Evolutionary conservation across 2,888 invertebrate genomes (phyloP).

Genomic region (Pocota personata): DNA sequence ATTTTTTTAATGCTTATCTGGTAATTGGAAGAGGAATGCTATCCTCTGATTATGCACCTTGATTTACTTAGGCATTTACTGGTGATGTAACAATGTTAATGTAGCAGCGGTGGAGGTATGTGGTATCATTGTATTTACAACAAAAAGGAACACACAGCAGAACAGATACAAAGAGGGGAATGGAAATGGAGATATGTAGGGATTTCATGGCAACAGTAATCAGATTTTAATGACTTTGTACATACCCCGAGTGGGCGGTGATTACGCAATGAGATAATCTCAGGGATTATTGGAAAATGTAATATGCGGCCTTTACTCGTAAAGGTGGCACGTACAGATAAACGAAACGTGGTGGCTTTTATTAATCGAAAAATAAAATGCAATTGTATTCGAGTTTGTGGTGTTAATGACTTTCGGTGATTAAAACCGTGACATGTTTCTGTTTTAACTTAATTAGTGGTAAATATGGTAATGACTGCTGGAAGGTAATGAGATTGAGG

Average conservation of each 20-base stretch:
- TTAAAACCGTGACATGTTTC: conserved; percentile 15
- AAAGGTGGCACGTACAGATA: conserved; percentile 2
- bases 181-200: not conserved
- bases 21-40: conserved; percentile 24
- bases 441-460: not conserved
- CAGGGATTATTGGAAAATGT: conserved; percentile 12
- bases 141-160: not conserved
- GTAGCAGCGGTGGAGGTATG: not conserved
- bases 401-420: conserved; percentile 18
- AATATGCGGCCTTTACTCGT: conserved; percentile 11
- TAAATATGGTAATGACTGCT: not conserved
- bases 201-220: conserved; percentile 20
- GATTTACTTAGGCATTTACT: conserved; percentile 8
- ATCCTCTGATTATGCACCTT: conserved; percentile 1
- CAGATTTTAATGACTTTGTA: conserved; percentile 42
- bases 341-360: not conserved
- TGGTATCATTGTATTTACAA: not conserved
- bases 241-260: not conserved
- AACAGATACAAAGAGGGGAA: not conserved
- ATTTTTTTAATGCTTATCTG: conserved; percentile 25
- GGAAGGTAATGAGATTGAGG: not conserved
- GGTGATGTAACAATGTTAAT: not conserved
- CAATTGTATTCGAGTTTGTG: not conserved
- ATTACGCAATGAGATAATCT: conserved; percentile 42
- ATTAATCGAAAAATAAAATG: conserved; percentile 12